A percentile compares a stretch with the other conserved stretches of the same genome.
These are phyloP conservation scores for Oncorhynchus gorbuscha DNA, from an alignment of 2,113 vertebrate genomes.

Conservation along the genomic window DNA sequence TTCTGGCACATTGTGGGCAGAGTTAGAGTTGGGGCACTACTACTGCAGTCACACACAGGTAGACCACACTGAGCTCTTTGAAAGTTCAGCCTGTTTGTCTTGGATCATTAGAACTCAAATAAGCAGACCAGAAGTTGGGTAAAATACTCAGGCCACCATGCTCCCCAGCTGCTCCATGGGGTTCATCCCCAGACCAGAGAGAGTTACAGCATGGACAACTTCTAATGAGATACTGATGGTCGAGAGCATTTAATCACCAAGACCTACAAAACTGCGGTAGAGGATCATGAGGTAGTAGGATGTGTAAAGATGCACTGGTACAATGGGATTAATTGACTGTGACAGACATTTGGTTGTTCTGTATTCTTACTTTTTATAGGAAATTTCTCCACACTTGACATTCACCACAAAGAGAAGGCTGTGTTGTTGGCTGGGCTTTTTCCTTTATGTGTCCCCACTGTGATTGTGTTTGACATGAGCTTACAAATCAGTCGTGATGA, in stretches of 20 bases:
- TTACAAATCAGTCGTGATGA: constrained; percentile 61
- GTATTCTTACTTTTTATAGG: constrained; percentile 23
- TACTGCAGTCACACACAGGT: constrained; percentile 3
- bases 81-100: constrained; percentile 50
- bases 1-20: constrained; percentile 5
- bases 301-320: background rate
- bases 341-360: background rate
- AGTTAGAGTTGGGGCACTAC: constrained; percentile 2
- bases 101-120: constrained; percentile 34
- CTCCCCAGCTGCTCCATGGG: constrained; percentile 1
- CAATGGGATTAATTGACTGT: background rate
- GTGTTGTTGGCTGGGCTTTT: constrained; percentile 54
- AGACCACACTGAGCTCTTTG: constrained; percentile 43
- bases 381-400: constrained; percentile 39
- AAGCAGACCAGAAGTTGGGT: constrained; percentile 26
- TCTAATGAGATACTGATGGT: background rate
- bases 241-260: background rate
- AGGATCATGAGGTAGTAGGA: background rate
- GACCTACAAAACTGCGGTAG: background rate
- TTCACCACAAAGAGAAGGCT: constrained; percentile 47
- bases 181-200: background rate
- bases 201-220: background rate
- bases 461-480: constrained; percentile 47
- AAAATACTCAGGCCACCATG: constrained; percentile 26
- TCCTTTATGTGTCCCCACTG: constrained; percentile 36